Base-by-base conservation (phyloP, 2,797 vertebrate species). In the Clarias platycephalus region DNA sequence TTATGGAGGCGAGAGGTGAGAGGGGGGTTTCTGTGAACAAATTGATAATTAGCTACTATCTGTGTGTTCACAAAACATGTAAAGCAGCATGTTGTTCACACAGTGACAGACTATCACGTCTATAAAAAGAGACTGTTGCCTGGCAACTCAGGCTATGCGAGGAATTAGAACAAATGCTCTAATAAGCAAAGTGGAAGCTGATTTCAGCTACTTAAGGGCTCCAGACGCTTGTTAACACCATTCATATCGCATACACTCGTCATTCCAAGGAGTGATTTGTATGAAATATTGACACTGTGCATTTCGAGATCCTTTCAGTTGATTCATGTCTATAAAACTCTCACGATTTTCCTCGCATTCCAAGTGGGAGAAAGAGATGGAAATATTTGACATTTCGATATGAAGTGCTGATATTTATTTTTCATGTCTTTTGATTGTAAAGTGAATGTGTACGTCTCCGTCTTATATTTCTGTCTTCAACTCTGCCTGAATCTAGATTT, bases 81-180 rank as follows among this genome's bases (percentile, higher is more conserved):
- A 76, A 62, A 85, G 44, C 58, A 82, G 71, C 57, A 7, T 60
- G 79, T 85, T 81, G 72, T 83, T 83, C 44, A 28, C 53, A 70
- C 64, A 71, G 58, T 63, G 44, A 58, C 57, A 72, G 53, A 34
- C 80, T 87, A 67, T 80, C 82, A 83, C 77, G n/a, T 66, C 75
- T 79, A 74, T 84, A 82, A 87, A 87, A 84, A 88, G 44, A 49
- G 24, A 81, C 66, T 81, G 89, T 90, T 90, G 89, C 91, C 57
- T 79, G 83, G 87, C 89, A 89, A 90, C 89, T 24, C 75, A 9
- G 16, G 20, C 57, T 86, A 82, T 86, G 85, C 85, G 80, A 87
- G 63, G 57, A 75, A 83, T 40, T 40, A 72, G 68, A 88, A 76
- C 68, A 86, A 86, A 87, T 86, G 82, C 67, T 72, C 58, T 89